phyloP scores from a whole-genome alignment of 2,113 vertebrate genomes.

The Oryzias celebensis region DNA sequence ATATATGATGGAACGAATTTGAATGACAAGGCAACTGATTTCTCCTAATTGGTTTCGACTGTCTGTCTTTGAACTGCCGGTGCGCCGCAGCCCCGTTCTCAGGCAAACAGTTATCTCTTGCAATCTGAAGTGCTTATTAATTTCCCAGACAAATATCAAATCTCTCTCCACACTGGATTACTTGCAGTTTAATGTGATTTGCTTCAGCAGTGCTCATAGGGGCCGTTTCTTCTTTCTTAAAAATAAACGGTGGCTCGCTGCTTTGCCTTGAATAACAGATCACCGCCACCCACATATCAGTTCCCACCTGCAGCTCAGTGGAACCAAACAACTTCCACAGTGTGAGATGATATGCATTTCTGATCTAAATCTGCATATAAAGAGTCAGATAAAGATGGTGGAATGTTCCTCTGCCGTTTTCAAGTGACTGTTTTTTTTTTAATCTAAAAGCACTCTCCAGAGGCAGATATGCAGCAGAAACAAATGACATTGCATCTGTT shows the following conservation, averaged over 20 bases:
- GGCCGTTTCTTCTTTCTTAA: background rate
- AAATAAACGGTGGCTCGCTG: constrained; percentile 1
- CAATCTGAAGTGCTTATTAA: constrained; percentile 54
- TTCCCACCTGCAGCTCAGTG: constrained; percentile 25
- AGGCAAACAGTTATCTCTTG: constrained; percentile 52
- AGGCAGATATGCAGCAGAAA: constrained; percentile 46
- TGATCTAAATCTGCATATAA: constrained; percentile 25
- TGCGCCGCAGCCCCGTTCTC: constrained; percentile 36
- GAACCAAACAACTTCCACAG: background rate
- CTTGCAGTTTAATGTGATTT: constrained; percentile 53
- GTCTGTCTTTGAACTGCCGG: constrained; percentile 62
- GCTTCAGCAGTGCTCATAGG: constrained; percentile 15
- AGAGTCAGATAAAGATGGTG: constrained; percentile 12
- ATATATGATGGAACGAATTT: constrained; percentile 62
- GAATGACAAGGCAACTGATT: constrained; percentile 71
- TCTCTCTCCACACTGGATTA: constrained; percentile 54
- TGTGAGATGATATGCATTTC: background rate
- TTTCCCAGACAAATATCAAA: constrained; percentile 61
- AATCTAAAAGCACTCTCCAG: constrained; percentile 21
- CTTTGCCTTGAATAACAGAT: constrained; percentile 30
- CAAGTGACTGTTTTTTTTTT: constrained; percentile 2
- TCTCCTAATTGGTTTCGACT: constrained; percentile 71
- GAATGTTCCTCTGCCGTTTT: constrained; percentile 10
- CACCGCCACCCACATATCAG: constrained; percentile 31
- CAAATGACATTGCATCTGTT: constrained; percentile 33